Conservation (phyloP, 92 coral and sea anemone species). For the Porites lobata region DNA sequence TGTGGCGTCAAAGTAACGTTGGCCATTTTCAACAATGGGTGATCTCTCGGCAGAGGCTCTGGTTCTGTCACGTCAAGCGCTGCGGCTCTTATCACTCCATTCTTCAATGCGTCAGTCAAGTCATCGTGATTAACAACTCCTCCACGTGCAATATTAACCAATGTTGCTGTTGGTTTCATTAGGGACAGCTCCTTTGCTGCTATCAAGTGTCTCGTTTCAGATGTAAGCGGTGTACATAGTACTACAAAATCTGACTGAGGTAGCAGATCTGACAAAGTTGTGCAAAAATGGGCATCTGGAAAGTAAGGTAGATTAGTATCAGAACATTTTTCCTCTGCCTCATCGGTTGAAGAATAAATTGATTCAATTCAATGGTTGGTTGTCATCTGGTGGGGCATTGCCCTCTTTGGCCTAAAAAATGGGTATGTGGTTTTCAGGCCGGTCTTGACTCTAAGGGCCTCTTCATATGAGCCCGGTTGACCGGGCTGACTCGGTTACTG, state of each 20-base stretch:
- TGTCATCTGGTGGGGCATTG: too few relatives aligned
- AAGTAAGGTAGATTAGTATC: background rate
- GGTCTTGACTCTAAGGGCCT: too few relatives aligned
- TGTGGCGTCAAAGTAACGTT: constrained; percentile 84
- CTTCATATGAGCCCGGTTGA: too few relatives aligned
- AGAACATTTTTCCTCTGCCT: too few relatives aligned
- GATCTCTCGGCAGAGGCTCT: constrained; percentile 88
- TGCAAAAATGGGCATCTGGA: constrained; percentile 74
- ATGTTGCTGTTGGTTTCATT: constrained; percentile 84
- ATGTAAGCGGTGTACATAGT: constrained; percentile 67
- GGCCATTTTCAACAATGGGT: constrained; percentile 71
- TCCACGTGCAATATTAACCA: constrained; percentile 87
- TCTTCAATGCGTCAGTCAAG: constrained; percentile 76
- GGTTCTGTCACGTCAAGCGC: constrained; percentile 82
- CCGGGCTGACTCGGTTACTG: too few relatives aligned
- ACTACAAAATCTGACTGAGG: constrained; percentile 86
- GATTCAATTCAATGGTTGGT: too few relatives aligned
- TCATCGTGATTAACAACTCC: constrained; percentile 81
- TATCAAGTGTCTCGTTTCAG: constrained; percentile 78
- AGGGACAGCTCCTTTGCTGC: constrained; percentile 65
- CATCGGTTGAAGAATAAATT: too few relatives aligned
- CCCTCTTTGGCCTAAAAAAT: too few relatives aligned
- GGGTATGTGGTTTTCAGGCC: too few relatives aligned
- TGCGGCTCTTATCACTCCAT: constrained; percentile 79
- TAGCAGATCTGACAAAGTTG: constrained; percentile 65